Base-by-base conservation (phyloP, 2,113 vertebrate species). In the Boleophthalmus pectinirostris region DNA sequence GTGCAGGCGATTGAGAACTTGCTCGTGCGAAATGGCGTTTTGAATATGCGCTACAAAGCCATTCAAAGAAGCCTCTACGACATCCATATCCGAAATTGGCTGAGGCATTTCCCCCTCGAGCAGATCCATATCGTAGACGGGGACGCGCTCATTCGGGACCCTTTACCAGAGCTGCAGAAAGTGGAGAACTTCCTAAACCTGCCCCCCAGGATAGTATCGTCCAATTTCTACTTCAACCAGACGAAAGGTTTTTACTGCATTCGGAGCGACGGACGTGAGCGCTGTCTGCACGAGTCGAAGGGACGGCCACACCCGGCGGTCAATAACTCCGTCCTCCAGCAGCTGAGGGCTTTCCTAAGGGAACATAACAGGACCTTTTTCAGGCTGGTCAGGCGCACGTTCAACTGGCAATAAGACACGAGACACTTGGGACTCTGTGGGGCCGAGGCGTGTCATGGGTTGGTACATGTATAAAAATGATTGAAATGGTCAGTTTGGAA, bases 191-290 rank as follows among this genome's bases (percentile, higher is more conserved):
- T 97, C 87, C 92, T 97, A 56, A 94, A 96, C 82, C 91, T 97
- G 81, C 94, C 94, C 1, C 94, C 96, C 1, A 90, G 92, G 92
- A 97, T 97, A 85, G 84, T 94, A 58, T 91, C 96, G 80, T 95
- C 95, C 88, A 97, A 97, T 91, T 97, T 97, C 92, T 97, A 97
- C 91, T 97, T 97, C 88, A 97, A 97, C 89, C 96, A 97, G 83
- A 97, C 96, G 72, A 97, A 97, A 90, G 96, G 96, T 71, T 97
- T 97, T 84, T 97, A 96, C 90, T 97, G 96, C 70, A 96, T 97
- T 85, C 94, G 96, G 70, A 97, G 95, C 16, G 96, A 96, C 2
- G 96, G 96, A 16, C 91, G 94, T 25, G 96, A 97, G 82, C 93
- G 96, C 65, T 97, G 96, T 88, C 94, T 97, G 85, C 96, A 97